Evolutionary conservation across 2,797 vertebrate genomes (phyloP).

Genomic region (Melanotaenia nigrans): DNA sequence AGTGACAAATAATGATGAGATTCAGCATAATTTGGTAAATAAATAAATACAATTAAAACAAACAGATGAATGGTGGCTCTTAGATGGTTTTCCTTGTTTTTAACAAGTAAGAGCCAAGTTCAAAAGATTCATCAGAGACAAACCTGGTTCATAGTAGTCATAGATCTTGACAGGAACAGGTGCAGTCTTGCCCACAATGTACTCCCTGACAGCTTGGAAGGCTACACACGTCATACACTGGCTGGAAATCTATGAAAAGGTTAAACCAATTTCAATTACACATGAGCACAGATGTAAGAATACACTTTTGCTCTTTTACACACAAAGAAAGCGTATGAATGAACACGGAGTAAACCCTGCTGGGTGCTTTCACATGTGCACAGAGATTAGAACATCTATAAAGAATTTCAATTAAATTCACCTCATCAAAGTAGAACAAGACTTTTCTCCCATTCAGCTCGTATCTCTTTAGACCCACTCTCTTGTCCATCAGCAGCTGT

Average conservation of each 20-base stretch:
- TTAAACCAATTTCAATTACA: neutral
- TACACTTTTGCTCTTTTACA: neutral
- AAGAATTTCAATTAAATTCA: constrained; percentile 58
- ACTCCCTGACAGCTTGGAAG: constrained; percentile 90
- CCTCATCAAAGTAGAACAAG: constrained; percentile 95
- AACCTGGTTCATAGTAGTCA: constrained; percentile 96
- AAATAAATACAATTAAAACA: constrained; percentile 8
- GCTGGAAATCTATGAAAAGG: constrained; percentile 86
- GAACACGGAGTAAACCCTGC: neutral
- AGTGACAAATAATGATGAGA: constrained; percentile 43
- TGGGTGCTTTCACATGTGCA: neutral
- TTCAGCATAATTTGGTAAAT: constrained; percentile 33
- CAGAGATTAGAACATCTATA: neutral
- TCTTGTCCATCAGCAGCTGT: constrained; percentile 90
- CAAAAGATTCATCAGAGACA: constrained; percentile 65
- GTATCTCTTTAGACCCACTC: constrained; percentile 91
- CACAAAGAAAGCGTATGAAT: neutral
- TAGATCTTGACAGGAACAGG: constrained; percentile 93
- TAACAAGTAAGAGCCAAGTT: constrained; percentile 40
- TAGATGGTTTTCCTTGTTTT: constrained; percentile 39
- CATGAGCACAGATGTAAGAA: neutral
- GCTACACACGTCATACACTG: constrained; percentile 93
- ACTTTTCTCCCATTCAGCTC: constrained; percentile 91
- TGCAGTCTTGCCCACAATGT: constrained; percentile 93
- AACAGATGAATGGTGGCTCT: constrained; percentile 35